A percentile compares a stretch with the other conserved stretches of the same genome.
Evolutionary conservation across 2,797 vertebrate genomes (phyloP).

Genomic region (Schizopygopsis pylzovi): DNA sequence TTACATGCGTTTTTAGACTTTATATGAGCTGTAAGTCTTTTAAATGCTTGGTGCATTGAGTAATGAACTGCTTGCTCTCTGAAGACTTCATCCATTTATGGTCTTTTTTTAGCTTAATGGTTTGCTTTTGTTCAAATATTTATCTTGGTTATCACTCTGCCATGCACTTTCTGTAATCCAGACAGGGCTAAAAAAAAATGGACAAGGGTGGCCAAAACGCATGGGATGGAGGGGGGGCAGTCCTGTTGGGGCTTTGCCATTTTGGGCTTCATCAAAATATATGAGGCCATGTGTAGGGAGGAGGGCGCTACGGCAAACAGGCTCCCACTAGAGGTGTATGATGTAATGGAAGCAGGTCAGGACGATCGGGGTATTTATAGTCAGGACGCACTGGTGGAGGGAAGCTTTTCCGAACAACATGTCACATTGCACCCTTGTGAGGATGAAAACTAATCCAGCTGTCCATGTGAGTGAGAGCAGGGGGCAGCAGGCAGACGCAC

Average conservation of each 20-base stretch:
- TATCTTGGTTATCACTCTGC: not conserved
- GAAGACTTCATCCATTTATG: not conserved
- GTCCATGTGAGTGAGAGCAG: slow-evolving; percentile 60
- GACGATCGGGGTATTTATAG: slow-evolving; percentile 59
- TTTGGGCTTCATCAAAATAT: slow-evolving; percentile 48
- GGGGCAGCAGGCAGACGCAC: slow-evolving; percentile 51
- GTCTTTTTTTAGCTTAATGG: not conserved
- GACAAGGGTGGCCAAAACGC: not conserved
- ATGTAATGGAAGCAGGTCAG: slow-evolving; percentile 59
- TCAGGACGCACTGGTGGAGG: slow-evolving; percentile 28
- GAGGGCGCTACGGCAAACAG: not conserved
- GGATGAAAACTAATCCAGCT: slow-evolving; percentile 53
- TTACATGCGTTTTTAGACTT: not conserved
- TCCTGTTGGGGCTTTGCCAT: no score
- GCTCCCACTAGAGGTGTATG: slow-evolving; percentile 33
- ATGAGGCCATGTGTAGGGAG: slow-evolving; percentile 12
- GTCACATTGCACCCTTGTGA: slow-evolving; percentile 74
- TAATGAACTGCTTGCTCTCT: not conserved
- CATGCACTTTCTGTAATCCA: not conserved
- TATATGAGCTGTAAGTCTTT: not conserved
- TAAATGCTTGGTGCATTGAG: not conserved
- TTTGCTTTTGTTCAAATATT: not conserved
- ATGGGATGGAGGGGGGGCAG: not conserved
- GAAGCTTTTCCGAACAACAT: slow-evolving; percentile 57
- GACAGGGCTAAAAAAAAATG: not conserved